phyloP scores from a whole-genome alignment of 2,888 invertebrate species.

The Odontocolon sp. region DNA sequence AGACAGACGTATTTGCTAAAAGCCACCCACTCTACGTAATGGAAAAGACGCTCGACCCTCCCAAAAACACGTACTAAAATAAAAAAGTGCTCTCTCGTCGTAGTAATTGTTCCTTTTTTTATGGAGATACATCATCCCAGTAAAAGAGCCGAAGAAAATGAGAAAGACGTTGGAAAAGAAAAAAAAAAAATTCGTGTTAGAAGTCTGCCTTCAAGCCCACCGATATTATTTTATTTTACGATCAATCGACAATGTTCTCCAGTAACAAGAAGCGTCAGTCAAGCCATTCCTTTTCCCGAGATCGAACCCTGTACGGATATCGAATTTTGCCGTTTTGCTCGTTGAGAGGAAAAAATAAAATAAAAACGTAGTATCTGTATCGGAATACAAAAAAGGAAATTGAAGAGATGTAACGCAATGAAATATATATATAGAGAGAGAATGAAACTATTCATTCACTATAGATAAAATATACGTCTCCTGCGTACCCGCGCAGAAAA shows the following conservation, averaged over 20 bases:
- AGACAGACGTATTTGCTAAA: background rate
- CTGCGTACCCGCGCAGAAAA: no score
- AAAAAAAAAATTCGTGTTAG: background rate
- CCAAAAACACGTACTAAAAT: background rate
- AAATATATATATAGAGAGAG: no score
- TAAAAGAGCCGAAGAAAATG: no score
- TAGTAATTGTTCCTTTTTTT: no score
- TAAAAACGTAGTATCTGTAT: background rate
- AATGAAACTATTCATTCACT: no score
- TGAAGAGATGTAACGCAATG: background rate
- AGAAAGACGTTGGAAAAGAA: background rate
- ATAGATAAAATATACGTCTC: no score
- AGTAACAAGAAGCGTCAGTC: background rate
- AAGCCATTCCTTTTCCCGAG: slow-evolving; percentile 6
- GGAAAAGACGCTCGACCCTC: background rate
- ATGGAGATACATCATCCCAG: background rate
- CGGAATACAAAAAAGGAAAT: background rate
- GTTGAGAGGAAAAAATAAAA: slow-evolving; percentile 5
- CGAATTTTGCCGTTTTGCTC: slow-evolving; percentile 36
- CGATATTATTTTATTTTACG: slow-evolving; percentile 6
- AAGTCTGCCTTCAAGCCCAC: no score
- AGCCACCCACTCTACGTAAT: slow-evolving; percentile 2
- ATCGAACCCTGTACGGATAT: slow-evolving; percentile 18
- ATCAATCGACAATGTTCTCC: slow-evolving; percentile 6
- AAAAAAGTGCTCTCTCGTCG: no score